Base-by-base conservation (phyloP, 2,888 invertebrate genomes). In the Andrena marginata region DNA sequence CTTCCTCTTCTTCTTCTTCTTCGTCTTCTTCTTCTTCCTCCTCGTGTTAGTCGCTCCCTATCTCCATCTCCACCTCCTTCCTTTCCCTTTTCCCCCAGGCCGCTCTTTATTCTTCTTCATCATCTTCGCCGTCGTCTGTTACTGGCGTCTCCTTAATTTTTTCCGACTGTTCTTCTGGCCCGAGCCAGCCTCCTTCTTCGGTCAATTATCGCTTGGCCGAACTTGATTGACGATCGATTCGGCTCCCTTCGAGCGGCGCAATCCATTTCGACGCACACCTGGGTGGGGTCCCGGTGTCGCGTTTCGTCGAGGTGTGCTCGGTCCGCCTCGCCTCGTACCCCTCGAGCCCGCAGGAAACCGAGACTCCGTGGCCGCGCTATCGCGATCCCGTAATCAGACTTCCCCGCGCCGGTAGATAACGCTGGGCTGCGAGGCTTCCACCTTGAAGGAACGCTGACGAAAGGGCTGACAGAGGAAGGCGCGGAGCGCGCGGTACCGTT, bases 191-290 rank as follows among this genome's bases (percentile, higher is more conserved):
- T 85, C 87, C 78, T 85, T 86, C 77, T 71, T 77, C 72, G 72
- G 77, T 89, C 85, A 84, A 89, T 91, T 91, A 90, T 85, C 85
- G 77, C 86, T 75, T 42, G 54, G 29, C 31, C 31, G 59, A 35
- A 68, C 70, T 79, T 80, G 81, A 87, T 84, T 67, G 77, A 84
- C 80, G 80, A 82, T 67, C 69, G 84, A 87, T 80, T 78, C 71
- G 71, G 54, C 62, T 73, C 51, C 73, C 77, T 75, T 74, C 75
- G 69, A 71, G 56, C 51, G 69, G 69, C 59, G 69, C 84, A 80
- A 85, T 84, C 69, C 77, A 82, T 82, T 85, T 85, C 70, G 70
- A 49, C 56, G 74, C 82, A 68, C 82, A 85, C 82, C 82, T 79
- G 73, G 60, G 76, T 83, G 82, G 82, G 82, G 82, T 59, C 54